Conservation (phyloP, 2,113 vertebrate species). For the Gambusia affinis region DNA sequence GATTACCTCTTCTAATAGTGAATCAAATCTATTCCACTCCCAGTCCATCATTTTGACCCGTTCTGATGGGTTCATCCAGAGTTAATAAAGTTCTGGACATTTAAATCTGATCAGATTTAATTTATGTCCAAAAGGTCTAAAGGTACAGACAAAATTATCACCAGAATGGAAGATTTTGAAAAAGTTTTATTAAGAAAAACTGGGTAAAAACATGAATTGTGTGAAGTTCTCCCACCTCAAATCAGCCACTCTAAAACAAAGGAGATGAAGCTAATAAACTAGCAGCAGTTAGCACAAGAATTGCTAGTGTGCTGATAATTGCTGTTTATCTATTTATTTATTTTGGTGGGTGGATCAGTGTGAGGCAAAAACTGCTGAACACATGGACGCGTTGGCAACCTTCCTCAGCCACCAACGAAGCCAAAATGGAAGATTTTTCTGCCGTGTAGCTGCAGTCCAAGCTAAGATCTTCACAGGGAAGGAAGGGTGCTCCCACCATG, state of each 20-base stretch:
- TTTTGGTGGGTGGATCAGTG: background rate
- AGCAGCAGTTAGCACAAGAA: background rate
- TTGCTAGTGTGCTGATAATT: background rate
- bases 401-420: background rate
- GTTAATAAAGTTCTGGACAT: too few species aligned
- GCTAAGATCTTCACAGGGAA: constrained; percentile 11
- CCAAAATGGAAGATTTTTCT: constrained; percentile 14
- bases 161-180: too few species aligned
- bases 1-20: too few species aligned
- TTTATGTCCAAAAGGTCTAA: too few species aligned
- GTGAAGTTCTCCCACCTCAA: too few species aligned
- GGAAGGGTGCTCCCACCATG: constrained; percentile 13
- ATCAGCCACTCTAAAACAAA: background rate
- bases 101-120: too few species aligned
- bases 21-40: too few species aligned
- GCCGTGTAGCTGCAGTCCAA: constrained; percentile 10
- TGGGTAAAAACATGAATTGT: too few species aligned
- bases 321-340: background rate
- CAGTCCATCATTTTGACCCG: too few species aligned
- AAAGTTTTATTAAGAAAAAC: too few species aligned
- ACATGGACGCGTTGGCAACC: background rate
- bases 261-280: background rate
- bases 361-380: background rate
- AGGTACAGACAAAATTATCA: too few species aligned
- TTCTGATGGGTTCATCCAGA: too few species aligned